Base-by-base conservation (phyloP, 2,797 vertebrate species). In the Pangasius sanitwongsei region DNA sequence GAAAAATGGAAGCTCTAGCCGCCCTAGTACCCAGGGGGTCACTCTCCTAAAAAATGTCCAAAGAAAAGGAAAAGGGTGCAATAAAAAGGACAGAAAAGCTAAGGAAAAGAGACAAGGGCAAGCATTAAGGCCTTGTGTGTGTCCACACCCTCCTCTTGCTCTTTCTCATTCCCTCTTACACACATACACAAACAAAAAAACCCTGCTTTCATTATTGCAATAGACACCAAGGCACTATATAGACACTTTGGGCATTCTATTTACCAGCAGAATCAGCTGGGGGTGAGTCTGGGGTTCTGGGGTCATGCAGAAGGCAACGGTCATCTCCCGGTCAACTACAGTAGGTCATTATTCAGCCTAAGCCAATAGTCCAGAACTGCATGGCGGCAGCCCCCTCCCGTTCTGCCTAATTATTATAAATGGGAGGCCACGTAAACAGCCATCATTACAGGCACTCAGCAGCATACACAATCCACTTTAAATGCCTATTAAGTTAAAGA, bases 381-480 rank as follows among this genome's bases (percentile, higher is more conserved):
- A 85, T 65, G 74, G 97, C 96, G 93, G 92, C 91, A 94, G 92
- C 87, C 92, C 94, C 93, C 95, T 91, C 98, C 97, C 97, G 97
- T 98, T 97, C 96, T 96, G 96, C 96, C 96, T 98, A 98, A 99
- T 98, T 98, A 97, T 98, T 98, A 99, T 97, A 98, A 98, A 98
- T 97, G 97, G 97, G 96, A 96, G 95, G 95, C 92, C 95, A 95
- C 94, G 95, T 96, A 97, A 97, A 97, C 96, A 97, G 96, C 95
- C 95, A 95, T 97, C 96, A 95, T 97, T 97, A 97, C 96, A 96
- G 94, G 96, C 95, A 96, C 95, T 97, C 96, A 96, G 95, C 95
- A 96, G 95, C 96, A 95, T 94, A 96, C 96, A 96, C 96, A 96
- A 97, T 96, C 96, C 96, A 96, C 96, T 97, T 97, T 96, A 96